Evolutionary conservation across 2,888 invertebrate species (phyloP).

Genomic region (Gnatocerus cornutus): DNA sequence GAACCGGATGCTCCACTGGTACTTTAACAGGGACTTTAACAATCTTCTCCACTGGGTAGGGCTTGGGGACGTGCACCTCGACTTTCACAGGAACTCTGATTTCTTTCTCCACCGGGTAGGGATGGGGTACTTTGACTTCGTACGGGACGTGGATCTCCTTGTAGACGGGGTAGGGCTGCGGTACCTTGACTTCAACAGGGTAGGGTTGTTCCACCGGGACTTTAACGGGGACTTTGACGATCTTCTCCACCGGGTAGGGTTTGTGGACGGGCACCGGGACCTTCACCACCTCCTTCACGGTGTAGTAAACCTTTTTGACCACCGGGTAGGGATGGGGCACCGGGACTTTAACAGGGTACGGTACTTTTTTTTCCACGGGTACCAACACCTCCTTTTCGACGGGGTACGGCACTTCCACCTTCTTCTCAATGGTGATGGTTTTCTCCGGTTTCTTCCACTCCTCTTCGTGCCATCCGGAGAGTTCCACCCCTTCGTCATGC

Average conservation of each 20-base stretch:
- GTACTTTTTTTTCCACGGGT: slow-evolving; percentile 77
- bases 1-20: slow-evolving; percentile 77
- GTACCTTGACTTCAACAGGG: slow-evolving; percentile 82
- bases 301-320: slow-evolving; percentile 37
- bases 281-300: slow-evolving; percentile 68
- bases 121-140: slow-evolving; percentile 79
- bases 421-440: slow-evolving; percentile 76
- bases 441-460: slow-evolving; percentile 47
- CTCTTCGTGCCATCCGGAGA: slow-evolving; percentile 1
- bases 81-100: slow-evolving; percentile 78
- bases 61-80: slow-evolving; percentile 79
- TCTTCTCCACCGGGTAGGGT: slow-evolving; percentile 83
- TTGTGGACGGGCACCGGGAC: slow-evolving; percentile 74
- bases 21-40: slow-evolving; percentile 80
- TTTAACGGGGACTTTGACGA: slow-evolving; percentile 81
- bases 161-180: slow-evolving; percentile 82
- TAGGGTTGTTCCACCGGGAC: slow-evolving; percentile 77
- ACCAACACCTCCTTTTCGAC: slow-evolving; percentile 79
- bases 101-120: slow-evolving; percentile 80
- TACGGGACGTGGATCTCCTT: slow-evolving; percentile 79
- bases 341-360: slow-evolving; percentile 78
- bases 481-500: slow-evolving; percentile 19
- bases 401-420: slow-evolving; percentile 76
- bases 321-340: slow-evolving; percentile 64
- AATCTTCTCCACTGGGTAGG: slow-evolving; percentile 82